A percentile compares a stretch with the other conserved stretches of the same genome.
Conservation (phyloP, 2,888 invertebrate species). For the Linyphia triangularis region DNA sequence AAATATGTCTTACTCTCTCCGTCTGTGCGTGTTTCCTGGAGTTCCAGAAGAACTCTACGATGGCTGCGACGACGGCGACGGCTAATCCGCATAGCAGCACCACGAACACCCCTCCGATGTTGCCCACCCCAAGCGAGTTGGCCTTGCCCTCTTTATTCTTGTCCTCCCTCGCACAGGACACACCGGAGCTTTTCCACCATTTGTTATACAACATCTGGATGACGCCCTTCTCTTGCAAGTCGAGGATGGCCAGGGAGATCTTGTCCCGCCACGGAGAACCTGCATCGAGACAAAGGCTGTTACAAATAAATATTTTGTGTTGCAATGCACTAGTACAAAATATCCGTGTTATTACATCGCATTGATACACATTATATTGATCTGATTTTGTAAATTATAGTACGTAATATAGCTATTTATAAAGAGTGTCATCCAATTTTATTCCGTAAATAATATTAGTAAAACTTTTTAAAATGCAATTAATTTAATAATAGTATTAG, state of each 20-base stretch:
- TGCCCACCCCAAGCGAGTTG: slow-evolving; percentile 93
- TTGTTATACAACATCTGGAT: slow-evolving; percentile 96
- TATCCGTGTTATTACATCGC: neutral
- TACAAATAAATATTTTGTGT: too few species aligned
- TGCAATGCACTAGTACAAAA: neutral
- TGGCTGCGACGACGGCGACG: slow-evolving; percentile 93
- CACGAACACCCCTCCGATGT: slow-evolving; percentile 96
- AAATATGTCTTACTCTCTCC: slow-evolving; percentile 76
- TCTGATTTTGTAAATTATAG: neutral
- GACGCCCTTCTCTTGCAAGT: slow-evolving; percentile 94
- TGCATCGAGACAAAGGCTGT: neutral
- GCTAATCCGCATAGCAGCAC: slow-evolving; percentile 95
- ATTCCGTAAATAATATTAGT: too few species aligned
- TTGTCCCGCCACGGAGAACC: slow-evolving; percentile 96
- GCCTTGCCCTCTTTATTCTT: slow-evolving; percentile 94
- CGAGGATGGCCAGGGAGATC: slow-evolving; percentile 95
- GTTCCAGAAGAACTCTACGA: slow-evolving; percentile 96
- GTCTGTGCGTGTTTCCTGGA: slow-evolving; percentile 90
- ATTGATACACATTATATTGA: too few species aligned
- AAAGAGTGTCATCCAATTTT: too few species aligned
- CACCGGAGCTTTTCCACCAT: slow-evolving; percentile 98
- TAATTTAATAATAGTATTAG: too few species aligned
- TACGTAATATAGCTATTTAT: too few species aligned
- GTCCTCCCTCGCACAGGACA: slow-evolving; percentile 91
- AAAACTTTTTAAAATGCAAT: too few species aligned